Percentiles rank a stretch among this genome's conserved stretches.
Evolutionary conservation across 30 jellyfish, hydroid and myxozoan genomes (phyloP).

Genomic region (Nemopilema nomurai): DNA sequence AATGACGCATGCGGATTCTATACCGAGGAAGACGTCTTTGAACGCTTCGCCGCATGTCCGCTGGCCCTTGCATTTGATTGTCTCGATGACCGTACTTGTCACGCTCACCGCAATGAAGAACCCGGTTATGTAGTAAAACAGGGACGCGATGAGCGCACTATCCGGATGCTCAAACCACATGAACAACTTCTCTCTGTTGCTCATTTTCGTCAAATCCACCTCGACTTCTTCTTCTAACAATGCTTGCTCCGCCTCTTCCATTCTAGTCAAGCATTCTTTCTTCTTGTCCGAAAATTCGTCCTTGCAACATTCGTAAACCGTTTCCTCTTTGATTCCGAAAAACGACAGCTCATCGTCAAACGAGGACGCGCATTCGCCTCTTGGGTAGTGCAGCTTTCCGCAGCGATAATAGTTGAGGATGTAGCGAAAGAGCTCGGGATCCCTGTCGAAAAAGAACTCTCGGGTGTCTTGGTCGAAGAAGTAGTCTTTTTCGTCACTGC

Average conservation of each 20-base stretch:
- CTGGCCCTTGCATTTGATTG: constrained; percentile 82
- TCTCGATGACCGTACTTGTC: constrained; percentile 76
- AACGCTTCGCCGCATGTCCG: constrained; percentile 82
- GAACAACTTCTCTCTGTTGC: constrained; percentile 76
- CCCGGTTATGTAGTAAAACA: constrained; percentile 91
- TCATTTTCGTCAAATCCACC: constrained; percentile 34
- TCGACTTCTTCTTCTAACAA: constrained; percentile 51
- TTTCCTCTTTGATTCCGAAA: constrained; percentile 82
- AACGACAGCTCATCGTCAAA: constrained; percentile 87
- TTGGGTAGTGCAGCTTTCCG: constrained; percentile 86
- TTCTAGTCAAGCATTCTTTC: constrained; percentile 74
- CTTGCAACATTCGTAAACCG: constrained; percentile 79
- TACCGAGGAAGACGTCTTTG: constrained; percentile 64
- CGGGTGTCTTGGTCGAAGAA: constrained; percentile 72
- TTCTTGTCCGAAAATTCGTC: constrained; percentile 74
- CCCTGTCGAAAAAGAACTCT: constrained; percentile 92
- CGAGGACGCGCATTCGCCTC: constrained; percentile 84
- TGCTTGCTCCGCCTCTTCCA: constrained; percentile 66
- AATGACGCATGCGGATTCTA: constrained; percentile 86
- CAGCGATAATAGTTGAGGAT: constrained; percentile 82
- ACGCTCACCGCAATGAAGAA: constrained; percentile 91
- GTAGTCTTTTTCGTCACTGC: constrained; percentile 87
- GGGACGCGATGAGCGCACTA: constrained; percentile 66
- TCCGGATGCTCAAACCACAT: constrained; percentile 94
- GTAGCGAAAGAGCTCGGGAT: constrained; percentile 90